These are phyloP conservation scores for Sardina pilchardus DNA, from an alignment of 2,113 vertebrate species.

Conservation along the genomic window DNA sequence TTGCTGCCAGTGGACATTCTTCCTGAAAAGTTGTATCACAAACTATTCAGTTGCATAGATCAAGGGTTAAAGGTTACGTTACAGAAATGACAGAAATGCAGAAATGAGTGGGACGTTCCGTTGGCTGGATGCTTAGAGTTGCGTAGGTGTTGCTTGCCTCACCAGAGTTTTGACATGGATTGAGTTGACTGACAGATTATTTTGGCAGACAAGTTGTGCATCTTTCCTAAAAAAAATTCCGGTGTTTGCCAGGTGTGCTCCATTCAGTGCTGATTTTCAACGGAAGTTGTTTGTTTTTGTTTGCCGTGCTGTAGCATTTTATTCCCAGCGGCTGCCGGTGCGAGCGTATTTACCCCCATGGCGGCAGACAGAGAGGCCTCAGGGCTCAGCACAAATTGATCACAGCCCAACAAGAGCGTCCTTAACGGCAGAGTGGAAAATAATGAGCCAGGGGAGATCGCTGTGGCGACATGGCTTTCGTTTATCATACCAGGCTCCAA, in stretches of 20 bases:
- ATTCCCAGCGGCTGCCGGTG: conserved; percentile 50
- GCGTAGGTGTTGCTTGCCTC: conserved; percentile 28
- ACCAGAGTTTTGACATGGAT: conserved; percentile 33
- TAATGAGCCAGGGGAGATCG: conserved; percentile 41
- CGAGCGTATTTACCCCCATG: conserved; percentile 36
- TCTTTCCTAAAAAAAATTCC: not conserved
- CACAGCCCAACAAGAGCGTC: not conserved
- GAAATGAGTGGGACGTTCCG: conserved; percentile 53
- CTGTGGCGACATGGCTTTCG: not conserved
- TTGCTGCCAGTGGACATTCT: not conserved
- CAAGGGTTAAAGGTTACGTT: not conserved
- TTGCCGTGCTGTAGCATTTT: not conserved
- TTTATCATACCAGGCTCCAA: not conserved
- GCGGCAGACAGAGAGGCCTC: conserved; percentile 60
- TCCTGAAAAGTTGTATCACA: not conserved
- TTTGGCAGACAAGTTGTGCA: not conserved
- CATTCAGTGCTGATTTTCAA: not conserved
- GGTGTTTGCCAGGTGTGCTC: not conserved
- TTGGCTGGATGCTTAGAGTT: conserved; percentile 51
- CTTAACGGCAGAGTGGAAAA: conserved; percentile 50
- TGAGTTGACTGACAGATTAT: not conserved
- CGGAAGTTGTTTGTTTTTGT: not conserved
- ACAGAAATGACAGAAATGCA: no score
- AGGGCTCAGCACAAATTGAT: conserved; percentile 60
- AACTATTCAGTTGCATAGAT: not conserved